These are phyloP conservation scores for Morone chrysops DNA, from an alignment of 2,113 vertebrate species.

Conservation along the genomic window DNA sequence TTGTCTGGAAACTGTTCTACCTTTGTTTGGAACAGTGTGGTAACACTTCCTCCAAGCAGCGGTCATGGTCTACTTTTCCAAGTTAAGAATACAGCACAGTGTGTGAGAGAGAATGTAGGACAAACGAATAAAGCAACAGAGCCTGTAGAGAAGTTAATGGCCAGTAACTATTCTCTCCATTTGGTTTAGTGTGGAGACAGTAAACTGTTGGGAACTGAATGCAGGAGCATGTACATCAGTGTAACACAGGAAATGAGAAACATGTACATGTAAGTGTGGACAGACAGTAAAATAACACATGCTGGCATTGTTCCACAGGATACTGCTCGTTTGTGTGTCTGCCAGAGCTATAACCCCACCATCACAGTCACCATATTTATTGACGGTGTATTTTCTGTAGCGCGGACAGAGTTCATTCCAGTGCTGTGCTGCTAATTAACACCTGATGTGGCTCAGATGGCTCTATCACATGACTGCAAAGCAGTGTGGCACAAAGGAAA, in stretches of 20 bases:
- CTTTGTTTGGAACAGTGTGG: constrained; percentile 2
- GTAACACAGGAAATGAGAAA: neutral
- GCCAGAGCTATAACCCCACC: no score
- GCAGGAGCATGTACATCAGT: neutral
- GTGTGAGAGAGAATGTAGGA: neutral
- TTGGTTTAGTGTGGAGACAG: neutral
- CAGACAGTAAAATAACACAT: no score
- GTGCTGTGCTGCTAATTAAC: neutral
- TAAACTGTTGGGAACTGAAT: neutral
- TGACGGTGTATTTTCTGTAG: neutral
- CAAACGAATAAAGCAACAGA: neutral
- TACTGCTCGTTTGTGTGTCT: no score
- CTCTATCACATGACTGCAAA: neutral
- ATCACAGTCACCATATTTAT: no score
- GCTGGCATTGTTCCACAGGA: no score
- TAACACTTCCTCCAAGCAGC: neutral
- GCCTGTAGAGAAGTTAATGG: neutral
- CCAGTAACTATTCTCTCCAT: neutral
- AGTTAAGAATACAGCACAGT: neutral
- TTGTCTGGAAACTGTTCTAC: neutral
- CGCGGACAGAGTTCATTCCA: neutral
- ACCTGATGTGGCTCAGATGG: neutral
- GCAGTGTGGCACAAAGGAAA: neutral
- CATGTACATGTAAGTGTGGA: neutral
- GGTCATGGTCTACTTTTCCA: neutral